phyloP scores from a whole-genome alignment of 53 echinoderm and acorn worm genomes.

The Paracentrotus lividus region DNA sequence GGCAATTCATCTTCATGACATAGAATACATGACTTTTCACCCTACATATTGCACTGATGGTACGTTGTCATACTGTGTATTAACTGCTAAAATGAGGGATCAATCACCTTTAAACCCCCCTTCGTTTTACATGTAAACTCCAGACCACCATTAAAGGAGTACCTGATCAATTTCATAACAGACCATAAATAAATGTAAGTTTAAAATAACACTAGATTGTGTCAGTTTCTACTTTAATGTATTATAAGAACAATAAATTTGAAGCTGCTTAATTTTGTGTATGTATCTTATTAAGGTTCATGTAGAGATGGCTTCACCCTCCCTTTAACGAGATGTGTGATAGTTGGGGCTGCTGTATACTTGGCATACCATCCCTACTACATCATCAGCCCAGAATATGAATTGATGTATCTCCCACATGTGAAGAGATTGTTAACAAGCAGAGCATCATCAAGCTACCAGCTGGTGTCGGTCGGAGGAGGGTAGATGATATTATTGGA shows the following conservation, averaged over 20 bases:
- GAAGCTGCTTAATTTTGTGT: neutral
- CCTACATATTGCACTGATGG: neutral
- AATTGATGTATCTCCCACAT: constrained; percentile 53
- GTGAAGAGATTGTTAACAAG: constrained; percentile 27
- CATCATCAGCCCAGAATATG: constrained; percentile 37
- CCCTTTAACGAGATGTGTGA: constrained; percentile 11
- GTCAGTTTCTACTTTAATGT: no score
- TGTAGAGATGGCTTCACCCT: neutral
- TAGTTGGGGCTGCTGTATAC: constrained; percentile 28
- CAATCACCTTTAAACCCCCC: neutral
- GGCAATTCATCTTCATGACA: neutral
- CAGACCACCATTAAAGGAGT: neutral
- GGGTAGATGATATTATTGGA: constrained; percentile 13
- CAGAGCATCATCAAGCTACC: neutral
- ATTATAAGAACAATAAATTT: no score
- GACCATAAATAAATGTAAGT: neutral
- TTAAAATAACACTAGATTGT: no score
- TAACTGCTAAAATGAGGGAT: neutral
- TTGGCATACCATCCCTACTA: constrained; percentile 32
- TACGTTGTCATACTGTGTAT: neutral
- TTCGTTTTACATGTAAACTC: no score
- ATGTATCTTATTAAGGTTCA: neutral
- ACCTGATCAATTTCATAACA: no score
- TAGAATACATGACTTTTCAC: neutral
- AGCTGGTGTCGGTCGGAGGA: neutral